Evolutionary conservation across 2,888 invertebrate genomes (phyloP).

Genomic region (Drosophila aldrichi): DNA sequence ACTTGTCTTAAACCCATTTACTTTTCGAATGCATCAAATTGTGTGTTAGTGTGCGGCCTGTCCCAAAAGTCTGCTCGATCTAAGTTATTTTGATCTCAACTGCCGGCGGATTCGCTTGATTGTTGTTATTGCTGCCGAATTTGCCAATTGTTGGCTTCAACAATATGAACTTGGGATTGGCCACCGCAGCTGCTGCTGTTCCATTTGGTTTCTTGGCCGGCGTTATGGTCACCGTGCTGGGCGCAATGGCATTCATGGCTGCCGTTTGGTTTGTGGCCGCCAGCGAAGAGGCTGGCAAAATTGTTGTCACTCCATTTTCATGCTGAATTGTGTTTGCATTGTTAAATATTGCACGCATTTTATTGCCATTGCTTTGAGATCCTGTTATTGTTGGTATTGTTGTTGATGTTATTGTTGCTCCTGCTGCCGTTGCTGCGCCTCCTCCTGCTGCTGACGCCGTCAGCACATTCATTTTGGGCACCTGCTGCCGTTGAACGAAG

Average conservation of each 20-base stretch:
- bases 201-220: slow-evolving; percentile 65
- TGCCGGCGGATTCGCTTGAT: slow-evolving; percentile 1
- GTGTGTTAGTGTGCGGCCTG: background rate
- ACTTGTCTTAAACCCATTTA: background rate
- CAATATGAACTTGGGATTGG: slow-evolving; percentile 82
- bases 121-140: slow-evolving; percentile 38
- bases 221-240: slow-evolving; percentile 83
- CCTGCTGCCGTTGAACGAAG: slow-evolving; percentile 77
- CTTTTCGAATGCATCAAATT: background rate
- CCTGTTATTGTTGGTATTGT: slow-evolving; percentile 30
- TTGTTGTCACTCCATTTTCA: slow-evolving; percentile 82
- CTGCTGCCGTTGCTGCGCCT: slow-evolving; percentile 10
- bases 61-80: background rate
- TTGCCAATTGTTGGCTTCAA: slow-evolving; percentile 74
- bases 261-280: slow-evolving; percentile 81
- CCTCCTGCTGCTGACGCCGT: slow-evolving; percentile 36
- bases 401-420: background rate
- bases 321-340: slow-evolving; percentile 78
- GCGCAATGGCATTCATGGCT: slow-evolving; percentile 82
- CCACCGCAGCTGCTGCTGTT: slow-evolving; percentile 30
- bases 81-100: slow-evolving; percentile 49
- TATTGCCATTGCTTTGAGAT: slow-evolving; percentile 59
- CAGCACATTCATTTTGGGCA: slow-evolving; percentile 60
- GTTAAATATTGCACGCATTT: slow-evolving; percentile 83
- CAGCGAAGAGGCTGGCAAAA: slow-evolving; percentile 81